Percentiles rank a stretch among this genome's conserved stretches.
Conservation (phyloP, 2,113 vertebrate genomes). For the Caranx melampygus region DNA sequence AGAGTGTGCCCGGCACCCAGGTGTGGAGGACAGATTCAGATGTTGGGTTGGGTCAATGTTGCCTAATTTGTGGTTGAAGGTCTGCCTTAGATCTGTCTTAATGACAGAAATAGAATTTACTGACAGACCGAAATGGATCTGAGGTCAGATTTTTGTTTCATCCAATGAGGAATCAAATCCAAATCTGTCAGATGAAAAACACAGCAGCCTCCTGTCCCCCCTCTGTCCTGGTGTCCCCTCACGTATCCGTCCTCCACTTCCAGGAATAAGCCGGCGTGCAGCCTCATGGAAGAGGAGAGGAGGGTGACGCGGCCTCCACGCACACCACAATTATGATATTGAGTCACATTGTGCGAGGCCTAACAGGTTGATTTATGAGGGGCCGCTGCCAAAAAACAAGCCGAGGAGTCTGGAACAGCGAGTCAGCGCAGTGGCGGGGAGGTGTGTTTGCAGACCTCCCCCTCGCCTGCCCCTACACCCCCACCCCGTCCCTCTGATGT, state of each 20-base stretch:
- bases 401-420: slow-evolving; percentile 76
- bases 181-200: slow-evolving; percentile 1
- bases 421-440: slow-evolving; percentile 60
- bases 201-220: background rate
- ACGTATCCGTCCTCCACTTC: slow-evolving; percentile 55
- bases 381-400: slow-evolving; percentile 76
- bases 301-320: slow-evolving; percentile 45
- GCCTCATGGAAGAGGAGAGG: slow-evolving; percentile 22
- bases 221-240: slow-evolving; percentile 32
- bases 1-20: slow-evolving; percentile 79
- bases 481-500: slow-evolving; percentile 81
- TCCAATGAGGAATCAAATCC: background rate
- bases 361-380: slow-evolving; percentile 75
- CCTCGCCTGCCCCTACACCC: slow-evolving; percentile 63
- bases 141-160: background rate
- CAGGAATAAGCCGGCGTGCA: slow-evolving; percentile 59
- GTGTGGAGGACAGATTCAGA: slow-evolving; percentile 70
- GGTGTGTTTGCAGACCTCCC: slow-evolving; percentile 80
- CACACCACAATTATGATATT: slow-evolving; percentile 57
- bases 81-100: background rate
- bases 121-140: background rate
- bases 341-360: slow-evolving; percentile 68
- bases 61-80: background rate
- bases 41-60: slow-evolving; percentile 27
- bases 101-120: background rate